A percentile compares a stretch with the other conserved stretches of the same genome.
These are phyloP conservation scores for Chymomyza caudatula DNA, from an alignment of 2,888 invertebrate species.

Conservation along the genomic window DNA sequence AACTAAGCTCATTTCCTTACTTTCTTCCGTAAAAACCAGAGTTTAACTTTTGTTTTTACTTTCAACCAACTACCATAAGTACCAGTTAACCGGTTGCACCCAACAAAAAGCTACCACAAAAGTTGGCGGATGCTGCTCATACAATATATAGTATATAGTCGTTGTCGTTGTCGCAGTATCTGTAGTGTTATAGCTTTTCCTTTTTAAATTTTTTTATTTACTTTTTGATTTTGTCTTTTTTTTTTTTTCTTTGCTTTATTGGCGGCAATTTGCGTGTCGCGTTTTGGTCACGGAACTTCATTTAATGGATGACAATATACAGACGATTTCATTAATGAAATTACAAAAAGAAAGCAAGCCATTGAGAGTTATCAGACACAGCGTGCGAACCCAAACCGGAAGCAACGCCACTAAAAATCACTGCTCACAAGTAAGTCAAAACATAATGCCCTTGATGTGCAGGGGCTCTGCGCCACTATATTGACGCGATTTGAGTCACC, in stretches of 20 bases:
- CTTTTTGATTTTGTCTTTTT: not conserved
- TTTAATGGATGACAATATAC: not conserved
- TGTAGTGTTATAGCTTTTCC: not conserved
- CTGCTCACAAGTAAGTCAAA: conserved; percentile 6
- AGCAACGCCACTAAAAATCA: conserved; percentile 24
- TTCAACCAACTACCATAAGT: not conserved
- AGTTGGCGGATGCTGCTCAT: not conserved
- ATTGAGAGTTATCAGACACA: conserved; percentile 22
- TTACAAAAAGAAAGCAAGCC: conserved; percentile 60
- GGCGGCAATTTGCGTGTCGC: conserved; percentile 30
- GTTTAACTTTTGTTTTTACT: not conserved
- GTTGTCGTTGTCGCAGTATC: conserved; percentile 5
- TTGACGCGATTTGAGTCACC: conserved; percentile 6
- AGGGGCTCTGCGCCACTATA: conserved; percentile 36
- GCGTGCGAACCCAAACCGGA: conserved; percentile 63
- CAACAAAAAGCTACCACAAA: not conserved
- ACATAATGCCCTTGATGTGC: conserved; percentile 17
- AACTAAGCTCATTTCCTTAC: not conserved
- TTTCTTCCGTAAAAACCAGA: not conserved
- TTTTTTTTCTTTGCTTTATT: conserved; percentile 2
- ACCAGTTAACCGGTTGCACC: not conserved
- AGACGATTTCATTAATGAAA: conserved; percentile 55
- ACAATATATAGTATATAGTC: not conserved
- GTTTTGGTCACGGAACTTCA: conserved; percentile 45
- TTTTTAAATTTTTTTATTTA: not conserved